Evolutionary conservation across 2,797 vertebrate species (phyloP).

Genomic region (Sebastiscus albofasciatus): DNA sequence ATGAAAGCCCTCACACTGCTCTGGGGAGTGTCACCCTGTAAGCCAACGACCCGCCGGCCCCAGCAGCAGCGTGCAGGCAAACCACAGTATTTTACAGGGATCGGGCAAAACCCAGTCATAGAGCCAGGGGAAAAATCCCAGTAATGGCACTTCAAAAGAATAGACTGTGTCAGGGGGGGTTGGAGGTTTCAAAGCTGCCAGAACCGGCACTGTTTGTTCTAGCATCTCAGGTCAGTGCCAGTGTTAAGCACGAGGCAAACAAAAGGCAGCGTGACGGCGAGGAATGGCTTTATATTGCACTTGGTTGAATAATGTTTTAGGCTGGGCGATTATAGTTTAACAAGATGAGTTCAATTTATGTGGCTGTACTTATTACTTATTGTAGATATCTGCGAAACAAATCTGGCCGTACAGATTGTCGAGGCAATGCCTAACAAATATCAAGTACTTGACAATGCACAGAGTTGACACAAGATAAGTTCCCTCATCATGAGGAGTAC

Average conservation of each 20-base stretch:
- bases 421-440: background rate
- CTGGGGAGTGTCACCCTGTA: constrained; percentile 74
- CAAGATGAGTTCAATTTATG: constrained; percentile 13
- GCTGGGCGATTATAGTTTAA: constrained; percentile 24
- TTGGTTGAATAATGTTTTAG: constrained; percentile 33
- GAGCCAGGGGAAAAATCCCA: constrained; percentile 67
- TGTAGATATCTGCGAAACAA: background rate
- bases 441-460: background rate
- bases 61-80: constrained; percentile 62
- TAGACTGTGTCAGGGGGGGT: constrained; percentile 63
- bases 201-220: constrained; percentile 73
- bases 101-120: constrained; percentile 61
- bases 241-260: constrained; percentile 65
- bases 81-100: constrained; percentile 76
- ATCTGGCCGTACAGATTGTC: background rate
- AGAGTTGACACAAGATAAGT: background rate
- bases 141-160: constrained; percentile 79
- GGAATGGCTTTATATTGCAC: constrained; percentile 45
- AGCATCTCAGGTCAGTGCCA: constrained; percentile 76
- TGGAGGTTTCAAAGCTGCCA: constrained; percentile 69
- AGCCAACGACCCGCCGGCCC: constrained; percentile 54
- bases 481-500: background rate
- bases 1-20: constrained; percentile 47
- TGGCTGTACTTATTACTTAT: background rate
- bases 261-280: constrained; percentile 63